phyloP scores from a whole-genome alignment of 2,797 vertebrate species.

The Hypotaenidia philippensis region DNA sequence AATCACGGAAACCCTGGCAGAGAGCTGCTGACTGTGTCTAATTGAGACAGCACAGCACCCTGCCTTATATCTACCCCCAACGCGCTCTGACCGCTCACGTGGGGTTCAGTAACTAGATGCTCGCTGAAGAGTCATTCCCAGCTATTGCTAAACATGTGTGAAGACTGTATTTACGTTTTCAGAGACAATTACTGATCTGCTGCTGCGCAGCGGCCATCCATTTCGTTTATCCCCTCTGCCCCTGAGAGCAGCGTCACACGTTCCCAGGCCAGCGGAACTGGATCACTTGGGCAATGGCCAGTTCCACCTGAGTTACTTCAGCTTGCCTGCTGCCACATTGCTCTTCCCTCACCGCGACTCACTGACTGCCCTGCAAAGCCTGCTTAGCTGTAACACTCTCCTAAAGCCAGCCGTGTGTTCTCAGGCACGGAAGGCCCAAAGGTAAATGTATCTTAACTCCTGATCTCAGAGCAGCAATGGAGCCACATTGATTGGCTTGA shows the following conservation, averaged over 20 bases:
- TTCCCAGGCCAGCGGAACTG: not conserved
- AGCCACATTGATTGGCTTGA: not conserved
- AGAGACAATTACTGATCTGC: constrained; percentile 1
- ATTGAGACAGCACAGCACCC: not conserved
- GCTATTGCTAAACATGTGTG: not conserved
- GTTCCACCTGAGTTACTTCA: not conserved
- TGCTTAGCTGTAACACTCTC: not conserved
- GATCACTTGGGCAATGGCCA: not conserved
- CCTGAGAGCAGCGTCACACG: not conserved
- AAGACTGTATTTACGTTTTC: not conserved
- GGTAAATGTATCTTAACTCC: not conserved
- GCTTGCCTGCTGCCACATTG: not conserved
- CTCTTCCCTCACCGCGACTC: not conserved
- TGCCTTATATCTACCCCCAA: not conserved
- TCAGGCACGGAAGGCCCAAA: not conserved
- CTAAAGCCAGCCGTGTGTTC: not conserved
- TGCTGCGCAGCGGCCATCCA: not conserved
- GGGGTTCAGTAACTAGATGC: not conserved
- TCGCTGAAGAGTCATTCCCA: not conserved
- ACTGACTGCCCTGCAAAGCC: not conserved
- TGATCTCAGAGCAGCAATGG: not conserved
- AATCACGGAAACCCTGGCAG: not conserved
- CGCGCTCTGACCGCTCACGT: not conserved
- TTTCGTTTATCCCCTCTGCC: constrained; percentile 1
- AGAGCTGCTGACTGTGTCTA: not conserved